Evolutionary conservation across 2,888 invertebrate genomes (phyloP).

Genomic region (Quadriops clusia): DNA sequence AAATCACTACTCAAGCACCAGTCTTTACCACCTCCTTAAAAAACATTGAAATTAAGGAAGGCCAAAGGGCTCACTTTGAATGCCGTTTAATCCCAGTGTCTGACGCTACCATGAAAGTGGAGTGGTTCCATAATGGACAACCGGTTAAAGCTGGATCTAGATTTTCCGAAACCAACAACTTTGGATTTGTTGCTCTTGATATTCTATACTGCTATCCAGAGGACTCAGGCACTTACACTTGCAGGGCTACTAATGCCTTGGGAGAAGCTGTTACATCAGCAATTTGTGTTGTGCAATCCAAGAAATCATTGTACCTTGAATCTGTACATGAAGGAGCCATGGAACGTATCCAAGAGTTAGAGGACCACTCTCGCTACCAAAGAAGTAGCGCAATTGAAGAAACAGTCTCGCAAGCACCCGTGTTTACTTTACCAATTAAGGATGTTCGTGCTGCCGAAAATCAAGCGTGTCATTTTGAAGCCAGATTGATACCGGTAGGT

Average conservation of each 20-base stretch:
- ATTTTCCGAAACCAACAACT: constrained; percentile 92
- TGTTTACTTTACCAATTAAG: constrained; percentile 84
- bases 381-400: constrained; percentile 66
- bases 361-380: constrained; percentile 66
- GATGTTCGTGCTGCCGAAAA: constrained; percentile 80
- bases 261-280: constrained; percentile 92
- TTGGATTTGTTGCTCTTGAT: constrained; percentile 94
- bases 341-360: constrained; percentile 67
- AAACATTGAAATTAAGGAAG: constrained; percentile 86
- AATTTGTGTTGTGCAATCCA: constrained; percentile 67
- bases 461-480: constrained; percentile 89
- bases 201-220: constrained; percentile 92
- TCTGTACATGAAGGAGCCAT: constrained; percentile 81
- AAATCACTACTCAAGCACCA: constrained; percentile 80
- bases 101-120: constrained; percentile 85
- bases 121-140: constrained; percentile 89
- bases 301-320: constrained; percentile 75
- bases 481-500: constrained; percentile 85
- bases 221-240: constrained; percentile 92
- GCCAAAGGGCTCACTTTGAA: constrained; percentile 90
- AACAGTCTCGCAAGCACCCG: constrained; percentile 72
- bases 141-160: constrained; percentile 88
- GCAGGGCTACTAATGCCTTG: constrained; percentile 79
- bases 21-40: constrained; percentile 88
- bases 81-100: constrained; percentile 88